Evolutionary conservation across 2,797 vertebrate species (phyloP).

Genomic region (Merluccius polli): DNA sequence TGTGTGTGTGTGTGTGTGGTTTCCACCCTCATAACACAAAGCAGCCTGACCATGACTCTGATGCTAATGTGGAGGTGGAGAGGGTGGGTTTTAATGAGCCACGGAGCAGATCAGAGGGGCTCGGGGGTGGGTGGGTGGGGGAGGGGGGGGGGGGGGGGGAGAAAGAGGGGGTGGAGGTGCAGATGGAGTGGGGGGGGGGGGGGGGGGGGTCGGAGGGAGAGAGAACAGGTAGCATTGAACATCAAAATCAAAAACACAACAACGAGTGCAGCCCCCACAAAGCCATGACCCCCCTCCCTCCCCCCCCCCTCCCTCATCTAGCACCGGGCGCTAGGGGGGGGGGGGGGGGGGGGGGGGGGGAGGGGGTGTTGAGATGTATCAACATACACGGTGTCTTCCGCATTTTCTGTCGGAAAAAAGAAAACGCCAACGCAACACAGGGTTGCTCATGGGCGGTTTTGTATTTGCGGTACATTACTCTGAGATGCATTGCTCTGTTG

Average conservation of each 20-base stretch:
- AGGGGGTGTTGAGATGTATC: background rate
- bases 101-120: slow-evolving; percentile 68
- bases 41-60: slow-evolving; percentile 81
- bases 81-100: slow-evolving; percentile 72
- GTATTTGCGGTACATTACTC: background rate
- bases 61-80: slow-evolving; percentile 75
- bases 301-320: background rate
- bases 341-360: too few species aligned
- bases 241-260: slow-evolving; percentile 66
- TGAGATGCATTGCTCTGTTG: background rate
- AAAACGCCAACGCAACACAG: slow-evolving; percentile 7
- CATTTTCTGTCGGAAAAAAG: background rate
- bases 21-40: slow-evolving; percentile 72
- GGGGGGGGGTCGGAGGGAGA: slow-evolving; percentile 33
- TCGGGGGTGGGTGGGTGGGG: slow-evolving; percentile 45
- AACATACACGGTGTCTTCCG: background rate
- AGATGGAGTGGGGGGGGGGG: too few species aligned
- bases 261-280: slow-evolving; percentile 47
- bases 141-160: background rate
- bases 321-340: slow-evolving; percentile 15
- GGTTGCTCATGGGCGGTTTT: background rate
- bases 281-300: slow-evolving; percentile 64
- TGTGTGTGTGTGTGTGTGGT: slow-evolving; percentile 15
- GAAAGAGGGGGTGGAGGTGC: background rate
- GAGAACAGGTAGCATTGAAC: slow-evolving; percentile 68